A percentile compares a stretch with the other conserved stretches of the same genome.
Evolutionary conservation across 2,888 invertebrate species (phyloP).

Genomic region (Nycteola revayana): DNA sequence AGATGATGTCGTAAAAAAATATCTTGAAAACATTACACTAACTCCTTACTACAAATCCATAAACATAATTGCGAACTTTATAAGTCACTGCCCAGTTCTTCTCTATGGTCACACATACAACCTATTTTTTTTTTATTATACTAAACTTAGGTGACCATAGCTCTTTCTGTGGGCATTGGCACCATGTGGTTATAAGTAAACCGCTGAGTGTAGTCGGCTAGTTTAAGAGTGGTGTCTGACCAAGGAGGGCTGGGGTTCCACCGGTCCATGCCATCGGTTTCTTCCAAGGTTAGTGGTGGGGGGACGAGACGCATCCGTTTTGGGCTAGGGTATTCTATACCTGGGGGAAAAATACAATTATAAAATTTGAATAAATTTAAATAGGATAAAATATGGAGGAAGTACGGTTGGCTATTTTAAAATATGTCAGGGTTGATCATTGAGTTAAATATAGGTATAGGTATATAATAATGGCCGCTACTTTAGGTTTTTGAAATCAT

Average conservation of each 20-base stretch:
- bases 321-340: slow-evolving; percentile 63
- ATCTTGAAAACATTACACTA: too few species aligned
- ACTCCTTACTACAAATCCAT: background rate
- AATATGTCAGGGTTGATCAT: too few species aligned
- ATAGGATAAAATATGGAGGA: too few species aligned
- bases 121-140: background rate
- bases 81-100: slow-evolving; percentile 4
- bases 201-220: slow-evolving; percentile 89
- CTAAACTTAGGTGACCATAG: slow-evolving; percentile 70
- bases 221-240: slow-evolving; percentile 91
- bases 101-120: background rate
- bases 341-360: too few species aligned
- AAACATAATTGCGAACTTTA: slow-evolving; percentile 13
- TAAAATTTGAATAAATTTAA: too few species aligned
- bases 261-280: slow-evolving; percentile 90
- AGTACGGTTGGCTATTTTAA: too few species aligned
- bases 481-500: too few species aligned
- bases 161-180: slow-evolving; percentile 84
- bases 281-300: slow-evolving; percentile 53
- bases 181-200: slow-evolving; percentile 90
- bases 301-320: slow-evolving; percentile 65
- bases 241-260: slow-evolving; percentile 94
- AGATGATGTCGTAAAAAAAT: too few species aligned
- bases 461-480: too few species aligned
- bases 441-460: too few species aligned